These are phyloP conservation scores for Scaptodrosophila latifasciaeformis DNA, from an alignment of 2,888 invertebrate genomes.

Conservation along the genomic window DNA sequence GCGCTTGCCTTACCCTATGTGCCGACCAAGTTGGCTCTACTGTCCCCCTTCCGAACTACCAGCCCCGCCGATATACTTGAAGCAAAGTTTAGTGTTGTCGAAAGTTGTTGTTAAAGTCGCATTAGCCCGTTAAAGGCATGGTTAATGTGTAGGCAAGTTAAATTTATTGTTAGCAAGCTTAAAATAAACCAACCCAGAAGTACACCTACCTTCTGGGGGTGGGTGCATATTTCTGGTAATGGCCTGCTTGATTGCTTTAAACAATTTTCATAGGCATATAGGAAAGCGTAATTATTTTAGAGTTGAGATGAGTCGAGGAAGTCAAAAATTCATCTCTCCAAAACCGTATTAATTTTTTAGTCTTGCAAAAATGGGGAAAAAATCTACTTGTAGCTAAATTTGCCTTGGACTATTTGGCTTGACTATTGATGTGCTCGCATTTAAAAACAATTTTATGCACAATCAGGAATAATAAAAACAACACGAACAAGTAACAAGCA, in stretches of 20 bases:
- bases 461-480: constrained; percentile 14
- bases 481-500: constrained; percentile 20
- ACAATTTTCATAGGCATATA: too few species aligned
- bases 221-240: neutral
- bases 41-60: constrained; percentile 1
- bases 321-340: too few species aligned
- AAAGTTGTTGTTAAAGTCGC: constrained; percentile 63
- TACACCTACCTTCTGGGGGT: too few species aligned
- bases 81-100: constrained; percentile 35
- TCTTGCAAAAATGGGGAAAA: constrained; percentile 44
- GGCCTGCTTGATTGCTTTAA: neutral
- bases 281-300: too few species aligned
- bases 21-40: neutral
- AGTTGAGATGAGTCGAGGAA: too few species aligned
- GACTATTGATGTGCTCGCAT: constrained; percentile 65
- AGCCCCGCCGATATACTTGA: neutral
- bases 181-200: constrained; percentile 31
- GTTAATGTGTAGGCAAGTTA: constrained; percentile 39
- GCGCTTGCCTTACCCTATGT: constrained; percentile 17
- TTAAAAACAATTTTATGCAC: constrained; percentile 65
- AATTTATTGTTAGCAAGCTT: constrained; percentile 50
- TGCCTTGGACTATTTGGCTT: constrained; percentile 64
- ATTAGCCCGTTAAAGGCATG: constrained; percentile 55
- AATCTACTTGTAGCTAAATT: constrained; percentile 61
- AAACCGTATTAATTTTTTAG: constrained; percentile 3